Conservation (phyloP, 2,888 invertebrate genomes). For the Limenitis camilla region DNA sequence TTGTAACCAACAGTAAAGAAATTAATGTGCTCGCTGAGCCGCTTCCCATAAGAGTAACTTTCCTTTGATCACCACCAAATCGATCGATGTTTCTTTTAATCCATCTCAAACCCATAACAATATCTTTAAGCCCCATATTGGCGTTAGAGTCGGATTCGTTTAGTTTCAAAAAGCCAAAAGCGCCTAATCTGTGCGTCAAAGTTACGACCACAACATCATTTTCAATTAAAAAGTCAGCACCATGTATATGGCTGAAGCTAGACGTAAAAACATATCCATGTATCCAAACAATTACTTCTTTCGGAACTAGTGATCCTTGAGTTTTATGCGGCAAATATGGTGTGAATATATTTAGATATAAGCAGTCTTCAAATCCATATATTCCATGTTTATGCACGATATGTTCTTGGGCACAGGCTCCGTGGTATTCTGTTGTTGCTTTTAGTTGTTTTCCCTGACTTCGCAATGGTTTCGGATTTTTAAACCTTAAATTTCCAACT, state of each 20-base stretch:
- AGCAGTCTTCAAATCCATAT: constrained; percentile 76
- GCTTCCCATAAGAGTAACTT: constrained; percentile 56
- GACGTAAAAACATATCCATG: constrained; percentile 63
- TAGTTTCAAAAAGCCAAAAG: constrained; percentile 58
- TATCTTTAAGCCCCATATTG: constrained; percentile 68
- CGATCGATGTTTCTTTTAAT: constrained; percentile 46
- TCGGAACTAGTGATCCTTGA: constrained; percentile 24
- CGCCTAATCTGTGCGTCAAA: constrained; percentile 56
- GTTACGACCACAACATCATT: constrained; percentile 54
- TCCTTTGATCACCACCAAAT: constrained; percentile 54
- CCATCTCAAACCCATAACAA: constrained; percentile 61
- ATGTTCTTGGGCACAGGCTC: constrained; percentile 77
- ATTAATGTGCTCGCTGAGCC: constrained; percentile 57
- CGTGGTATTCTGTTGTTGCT: constrained; percentile 64
- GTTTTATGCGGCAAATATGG: constrained; percentile 52
- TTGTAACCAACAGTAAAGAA: constrained; percentile 49
- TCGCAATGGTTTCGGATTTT: constrained; percentile 44
- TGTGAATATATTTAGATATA: constrained; percentile 80
- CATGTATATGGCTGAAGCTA: constrained; percentile 61
- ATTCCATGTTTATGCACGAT: constrained; percentile 49
- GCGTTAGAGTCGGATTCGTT: constrained; percentile 45
- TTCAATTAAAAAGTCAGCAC: constrained; percentile 61
- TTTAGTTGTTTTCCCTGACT: constrained; percentile 73
- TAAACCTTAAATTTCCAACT: constrained; percentile 49
- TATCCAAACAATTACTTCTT: constrained; percentile 57